These are phyloP conservation scores for Vombatus ursinus DNA, from an alignment of 2,113 vertebrate species.

Conservation along the genomic window DNA sequence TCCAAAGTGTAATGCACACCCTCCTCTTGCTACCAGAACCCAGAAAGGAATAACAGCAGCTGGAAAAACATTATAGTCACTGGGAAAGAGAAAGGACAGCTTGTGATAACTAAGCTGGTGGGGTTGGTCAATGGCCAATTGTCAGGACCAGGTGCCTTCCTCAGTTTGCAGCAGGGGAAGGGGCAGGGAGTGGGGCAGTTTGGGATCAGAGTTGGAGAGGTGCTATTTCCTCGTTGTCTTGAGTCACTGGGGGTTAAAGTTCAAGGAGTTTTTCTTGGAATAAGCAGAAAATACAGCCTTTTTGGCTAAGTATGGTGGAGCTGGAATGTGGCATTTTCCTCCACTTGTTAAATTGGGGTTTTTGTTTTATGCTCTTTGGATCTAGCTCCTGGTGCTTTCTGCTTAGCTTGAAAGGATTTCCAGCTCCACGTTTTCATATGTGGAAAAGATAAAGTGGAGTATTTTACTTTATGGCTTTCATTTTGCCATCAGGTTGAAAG, in stretches of 20 bases:
- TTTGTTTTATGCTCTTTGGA: conserved; percentile 76
- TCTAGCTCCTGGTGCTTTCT: conserved; percentile 77
- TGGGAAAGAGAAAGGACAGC: conserved; percentile 5
- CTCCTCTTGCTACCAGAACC: conserved; percentile 41
- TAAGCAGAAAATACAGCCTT: conserved; percentile 65
- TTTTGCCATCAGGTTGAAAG: conserved; percentile 63
- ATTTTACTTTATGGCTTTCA: conserved; percentile 48
- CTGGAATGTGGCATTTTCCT: conserved; percentile 65
- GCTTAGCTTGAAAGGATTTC: conserved; percentile 76
- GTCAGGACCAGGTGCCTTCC: neutral
- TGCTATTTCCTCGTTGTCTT: conserved; percentile 41
- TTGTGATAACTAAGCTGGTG: neutral
- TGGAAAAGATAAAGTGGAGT: conserved; percentile 61
- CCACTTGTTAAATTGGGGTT: conserved; percentile 75
- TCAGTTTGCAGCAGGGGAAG: conserved; percentile 24
- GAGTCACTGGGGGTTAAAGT: conserved; percentile 50
- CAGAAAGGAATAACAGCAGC: conserved; percentile 43
- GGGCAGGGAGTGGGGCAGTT: neutral
- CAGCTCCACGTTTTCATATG: conserved; percentile 69
- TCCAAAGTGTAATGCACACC: neutral
- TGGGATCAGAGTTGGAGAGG: neutral
- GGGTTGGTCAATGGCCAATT: conserved; percentile 20
- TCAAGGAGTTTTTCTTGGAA: conserved; percentile 63
- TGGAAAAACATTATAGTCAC: conserved; percentile 64
- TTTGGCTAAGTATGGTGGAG: conserved; percentile 44